Percentiles rank a stretch among this genome's conserved stretches.
phyloP scores from a whole-genome alignment of 2,113 vertebrate genomes.

The Rhea pennata region DNA sequence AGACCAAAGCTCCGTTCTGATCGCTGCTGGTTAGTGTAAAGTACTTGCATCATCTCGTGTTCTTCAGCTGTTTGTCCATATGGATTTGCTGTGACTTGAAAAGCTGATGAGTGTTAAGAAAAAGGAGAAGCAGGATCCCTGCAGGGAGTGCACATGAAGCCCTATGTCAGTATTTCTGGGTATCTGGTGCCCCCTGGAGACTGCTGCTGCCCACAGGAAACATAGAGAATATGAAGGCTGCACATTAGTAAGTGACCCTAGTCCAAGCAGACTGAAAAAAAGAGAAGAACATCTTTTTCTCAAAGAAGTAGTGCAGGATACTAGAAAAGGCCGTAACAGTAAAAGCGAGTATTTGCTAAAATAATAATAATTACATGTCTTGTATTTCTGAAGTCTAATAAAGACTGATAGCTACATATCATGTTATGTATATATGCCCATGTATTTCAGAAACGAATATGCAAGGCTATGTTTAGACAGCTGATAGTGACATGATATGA shows the following conservation, averaged over 20 bases:
- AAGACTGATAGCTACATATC: background rate
- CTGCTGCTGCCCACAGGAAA: no score
- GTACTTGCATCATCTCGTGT: no score
- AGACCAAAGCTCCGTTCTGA: no score
- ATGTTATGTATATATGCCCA: fast-evolving
- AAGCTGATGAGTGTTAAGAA: no score
- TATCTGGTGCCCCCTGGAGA: no score
- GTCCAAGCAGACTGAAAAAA: background rate
- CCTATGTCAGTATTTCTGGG: no score
- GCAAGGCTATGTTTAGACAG: fast-evolving
- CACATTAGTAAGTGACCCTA: fast-evolving
- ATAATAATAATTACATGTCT: background rate
- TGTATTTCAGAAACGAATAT: background rate
- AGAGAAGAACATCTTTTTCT: background rate
- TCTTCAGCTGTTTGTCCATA: no score
- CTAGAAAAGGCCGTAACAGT: background rate
- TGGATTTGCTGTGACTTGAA: no score
- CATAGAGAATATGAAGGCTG: fast-evolving
- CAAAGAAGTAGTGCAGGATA: background rate
- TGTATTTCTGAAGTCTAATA: background rate
- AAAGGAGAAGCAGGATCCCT: no score
- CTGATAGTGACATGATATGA: background rate
- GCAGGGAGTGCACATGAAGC: no score
- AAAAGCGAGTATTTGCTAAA: background rate
- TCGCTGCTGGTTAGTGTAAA: no score